A percentile compares a stretch with the other conserved stretches of the same genome.
Conservation (phyloP, 2,113 vertebrate genomes). For the Ochotona princeps region DNA sequence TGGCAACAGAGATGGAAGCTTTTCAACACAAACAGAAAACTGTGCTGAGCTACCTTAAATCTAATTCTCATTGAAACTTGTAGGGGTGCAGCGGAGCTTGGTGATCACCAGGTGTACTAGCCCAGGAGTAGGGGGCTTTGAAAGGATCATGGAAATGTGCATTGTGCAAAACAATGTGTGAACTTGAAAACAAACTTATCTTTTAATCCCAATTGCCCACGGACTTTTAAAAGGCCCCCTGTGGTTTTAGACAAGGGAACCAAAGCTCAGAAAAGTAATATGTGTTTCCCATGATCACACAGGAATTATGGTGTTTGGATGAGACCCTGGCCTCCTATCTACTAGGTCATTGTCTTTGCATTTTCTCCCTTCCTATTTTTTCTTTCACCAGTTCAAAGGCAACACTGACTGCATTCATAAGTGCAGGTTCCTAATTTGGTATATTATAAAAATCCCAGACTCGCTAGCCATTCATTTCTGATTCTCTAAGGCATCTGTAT, state of each 20-base stretch:
- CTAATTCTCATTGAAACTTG: slow-evolving; percentile 42
- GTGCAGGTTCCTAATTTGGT: slow-evolving; percentile 15
- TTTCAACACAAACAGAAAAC: slow-evolving; percentile 56
- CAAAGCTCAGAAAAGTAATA: not conserved
- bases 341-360: not conserved
- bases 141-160: too few relatives aligned
- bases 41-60: slow-evolving; percentile 24
- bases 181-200: too few relatives aligned
- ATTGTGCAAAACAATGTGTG: too few relatives aligned
- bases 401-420: not conserved
- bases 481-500: not conserved
- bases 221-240: too few relatives aligned
- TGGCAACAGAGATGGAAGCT: slow-evolving; percentile 66
- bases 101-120: not conserved
- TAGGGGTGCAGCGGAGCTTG: slow-evolving; percentile 12
- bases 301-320: not conserved
- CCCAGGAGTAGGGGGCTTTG: too few relatives aligned
- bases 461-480: not conserved
- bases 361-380: not conserved
- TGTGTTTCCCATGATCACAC: not conserved
- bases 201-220: too few relatives aligned
- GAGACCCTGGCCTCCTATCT: not conserved
- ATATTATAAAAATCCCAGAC: not conserved
- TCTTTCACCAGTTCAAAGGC: slow-evolving; percentile 27
- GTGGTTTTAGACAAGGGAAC: slow-evolving; percentile 7